Percentiles rank a stretch among this genome's conserved stretches.
Conservation (phyloP, 2,113 vertebrate species). For the Choloepus hoffmanni region DNA sequence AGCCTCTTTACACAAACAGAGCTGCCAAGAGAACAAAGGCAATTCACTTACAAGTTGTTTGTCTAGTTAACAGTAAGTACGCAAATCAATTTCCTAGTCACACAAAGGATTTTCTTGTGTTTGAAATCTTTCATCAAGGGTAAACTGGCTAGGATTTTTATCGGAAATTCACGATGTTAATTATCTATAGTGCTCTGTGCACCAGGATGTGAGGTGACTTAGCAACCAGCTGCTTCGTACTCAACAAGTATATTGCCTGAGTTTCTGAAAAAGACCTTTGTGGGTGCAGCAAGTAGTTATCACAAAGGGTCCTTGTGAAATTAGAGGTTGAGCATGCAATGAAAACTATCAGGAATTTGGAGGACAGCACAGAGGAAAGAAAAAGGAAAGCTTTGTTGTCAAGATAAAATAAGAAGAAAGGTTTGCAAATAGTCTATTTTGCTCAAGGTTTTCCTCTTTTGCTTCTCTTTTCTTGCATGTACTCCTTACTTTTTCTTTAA, state of each 20-base stretch:
- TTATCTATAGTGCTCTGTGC: conserved; percentile 65
- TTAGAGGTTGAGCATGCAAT: not conserved
- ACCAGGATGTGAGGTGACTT: conserved; percentile 74
- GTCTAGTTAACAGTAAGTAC: conserved; percentile 77
- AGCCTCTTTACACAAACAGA: conserved; percentile 78
- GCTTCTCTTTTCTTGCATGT: not conserved
- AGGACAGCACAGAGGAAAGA: not conserved
- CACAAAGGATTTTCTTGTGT: conserved; percentile 80
- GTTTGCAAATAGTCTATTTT: not conserved
- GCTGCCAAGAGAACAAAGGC: conserved; percentile 75
- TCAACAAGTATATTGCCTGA: conserved; percentile 28
- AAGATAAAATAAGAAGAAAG: conserved; percentile 54
- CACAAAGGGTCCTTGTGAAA: not conserved
- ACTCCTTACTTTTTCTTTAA: conserved; percentile 14
- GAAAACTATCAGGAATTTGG: not conserved
- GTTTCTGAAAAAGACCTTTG: conserved; percentile 70
- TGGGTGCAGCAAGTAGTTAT: not conserved
- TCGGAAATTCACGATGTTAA: conserved; percentile 56
- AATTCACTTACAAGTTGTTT: conserved; percentile 78
- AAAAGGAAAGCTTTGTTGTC: conserved; percentile 38
- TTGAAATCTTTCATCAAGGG: conserved; percentile 74
- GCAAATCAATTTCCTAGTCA: conserved; percentile 77
- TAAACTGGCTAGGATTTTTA: conserved; percentile 65
- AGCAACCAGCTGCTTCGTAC: conserved; percentile 17
- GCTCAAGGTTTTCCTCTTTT: not conserved